Base-by-base conservation (phyloP, 2,113 vertebrate genomes). In the Alosa alosa region DNA sequence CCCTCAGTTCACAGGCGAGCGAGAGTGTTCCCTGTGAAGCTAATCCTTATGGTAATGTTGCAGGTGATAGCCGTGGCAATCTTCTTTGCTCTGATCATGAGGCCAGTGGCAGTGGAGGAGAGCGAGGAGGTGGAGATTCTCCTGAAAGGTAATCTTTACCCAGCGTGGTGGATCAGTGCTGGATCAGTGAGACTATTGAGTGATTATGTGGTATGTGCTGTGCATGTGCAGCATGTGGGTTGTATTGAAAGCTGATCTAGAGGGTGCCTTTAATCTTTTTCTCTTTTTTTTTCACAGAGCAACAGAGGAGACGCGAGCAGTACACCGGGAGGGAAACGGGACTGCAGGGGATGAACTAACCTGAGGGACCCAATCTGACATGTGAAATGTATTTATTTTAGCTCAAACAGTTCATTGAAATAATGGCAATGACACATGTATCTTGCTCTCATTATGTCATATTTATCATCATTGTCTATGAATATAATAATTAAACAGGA, bases 1-100 rank as follows among this genome's bases (percentile, higher is more conserved):
- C n/a, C 22, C 47, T 83, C 1, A 36, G 17, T 83, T 49, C 50
- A 52, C 15, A 47, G 25, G n/a, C 60, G 39, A 46, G 2, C 6
- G 31, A 72, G 44, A 46, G 18, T 25, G 45, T n/a, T 46, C 22
- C 13, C 25, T 7, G 10, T 72, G n/a, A 72, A 25, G 7, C n/a
- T 72, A 72, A 31, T 31, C 8, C 15, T 82, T 89, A 60, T 52
- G 86, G 13, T 78, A 15, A 78, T 39, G 15, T 78, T 78, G 36
- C 89, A 96, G 96, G 95, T 96, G 75, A 87, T 96, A 8, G 94
- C 94, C 11, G 13, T 96, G 86, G 95, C 96, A 6, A 93, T 96
- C 82, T 90, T 96, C 89, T 96, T 96, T 18, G 95, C 96, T 2
- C 88, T 96, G 88, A 88, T 96, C 55, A 88, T 96, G 87, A 96